phyloP scores from a whole-genome alignment of 64 coral and sea anemone genomes.

The Actinia tenebrosa region DNA sequence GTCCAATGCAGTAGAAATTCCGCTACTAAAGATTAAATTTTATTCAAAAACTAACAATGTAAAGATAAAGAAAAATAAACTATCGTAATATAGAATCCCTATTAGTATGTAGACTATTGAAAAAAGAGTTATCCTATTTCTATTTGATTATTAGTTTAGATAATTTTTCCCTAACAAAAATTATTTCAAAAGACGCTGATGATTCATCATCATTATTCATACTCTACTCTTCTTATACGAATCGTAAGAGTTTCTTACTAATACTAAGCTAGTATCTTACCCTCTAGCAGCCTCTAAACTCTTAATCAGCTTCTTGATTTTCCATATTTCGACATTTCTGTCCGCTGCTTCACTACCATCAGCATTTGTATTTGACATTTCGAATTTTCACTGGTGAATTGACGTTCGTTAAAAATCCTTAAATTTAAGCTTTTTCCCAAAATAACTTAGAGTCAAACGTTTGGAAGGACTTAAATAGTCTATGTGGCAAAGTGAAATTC shows the following conservation, averaged over 20 bases:
- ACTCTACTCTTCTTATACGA: not conserved
- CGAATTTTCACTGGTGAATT: not conserved
- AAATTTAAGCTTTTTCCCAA: not conserved
- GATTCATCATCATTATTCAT: no score
- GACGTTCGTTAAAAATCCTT: not conserved
- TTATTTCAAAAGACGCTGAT: no score
- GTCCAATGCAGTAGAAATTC: no score
- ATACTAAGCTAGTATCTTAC: slow-evolving; percentile 35
- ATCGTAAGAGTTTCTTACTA: not conserved
- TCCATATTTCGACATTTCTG: slow-evolving; percentile 99
- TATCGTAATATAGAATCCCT: no score
- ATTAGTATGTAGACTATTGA: no score
- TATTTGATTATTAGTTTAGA: no score
- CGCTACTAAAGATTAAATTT: no score
- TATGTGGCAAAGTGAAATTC: not conserved
- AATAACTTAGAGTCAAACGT: not conserved
- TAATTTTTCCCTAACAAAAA: no score
- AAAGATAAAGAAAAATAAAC: no score
- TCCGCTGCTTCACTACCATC: slow-evolving; percentile 89
- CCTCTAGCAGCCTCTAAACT: slow-evolving; percentile 98
- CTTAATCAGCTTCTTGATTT: slow-evolving; percentile 99
- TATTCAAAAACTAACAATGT: no score
- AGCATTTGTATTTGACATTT: slow-evolving; percentile 20
- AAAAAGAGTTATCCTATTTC: no score
- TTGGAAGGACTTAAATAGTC: not conserved